phyloP scores from a whole-genome alignment of 2,888 invertebrate genomes.

The Agrotis puta region DNA sequence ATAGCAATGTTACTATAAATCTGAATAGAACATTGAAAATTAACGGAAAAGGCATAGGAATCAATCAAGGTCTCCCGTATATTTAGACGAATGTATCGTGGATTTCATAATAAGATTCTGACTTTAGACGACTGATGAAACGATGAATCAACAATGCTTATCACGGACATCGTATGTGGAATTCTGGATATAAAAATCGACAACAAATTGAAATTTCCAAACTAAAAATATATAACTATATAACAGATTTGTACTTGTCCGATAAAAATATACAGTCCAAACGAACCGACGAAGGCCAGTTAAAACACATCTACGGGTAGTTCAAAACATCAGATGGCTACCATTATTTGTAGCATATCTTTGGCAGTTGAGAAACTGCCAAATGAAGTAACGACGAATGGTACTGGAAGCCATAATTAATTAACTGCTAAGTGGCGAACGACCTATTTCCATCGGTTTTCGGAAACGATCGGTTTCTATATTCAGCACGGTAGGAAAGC shows the following conservation, averaged over 20 bases:
- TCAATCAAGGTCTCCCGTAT: background rate
- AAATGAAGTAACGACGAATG: constrained; percentile 56
- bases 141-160: background rate
- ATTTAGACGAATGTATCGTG: background rate
- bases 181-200: background rate
- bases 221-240: constrained; percentile 23
- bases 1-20: background rate
- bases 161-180: background rate
- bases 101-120: background rate
- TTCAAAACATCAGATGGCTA: constrained; percentile 37
- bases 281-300: constrained; percentile 45
- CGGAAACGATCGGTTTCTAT: constrained; percentile 41
- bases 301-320: constrained; percentile 31
- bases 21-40: background rate
- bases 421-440: constrained; percentile 50
- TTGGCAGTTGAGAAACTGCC: constrained; percentile 57
- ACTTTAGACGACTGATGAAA: background rate
- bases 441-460: constrained; percentile 52
- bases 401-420: constrained; percentile 51
- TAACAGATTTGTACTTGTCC: constrained; percentile 31
- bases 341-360: constrained; percentile 44
- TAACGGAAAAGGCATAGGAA: background rate
- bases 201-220: background rate
- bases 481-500: constrained; percentile 17
- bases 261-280: constrained; percentile 41